Evolutionary conservation across 2,888 invertebrate species (phyloP).

Genomic region (Orthonychiurus folsomi): DNA sequence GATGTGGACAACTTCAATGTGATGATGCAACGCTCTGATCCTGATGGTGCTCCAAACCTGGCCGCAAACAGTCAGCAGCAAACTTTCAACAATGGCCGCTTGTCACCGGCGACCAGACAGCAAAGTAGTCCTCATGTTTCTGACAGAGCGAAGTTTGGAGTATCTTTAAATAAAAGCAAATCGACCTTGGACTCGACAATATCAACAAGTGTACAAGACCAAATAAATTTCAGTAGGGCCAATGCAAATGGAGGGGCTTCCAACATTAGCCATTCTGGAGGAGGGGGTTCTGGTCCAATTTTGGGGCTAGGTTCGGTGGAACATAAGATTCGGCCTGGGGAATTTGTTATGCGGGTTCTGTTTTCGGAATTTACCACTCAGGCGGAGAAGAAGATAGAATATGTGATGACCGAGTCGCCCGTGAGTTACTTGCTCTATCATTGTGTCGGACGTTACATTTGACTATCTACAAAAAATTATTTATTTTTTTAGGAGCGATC

Average conservation of each 20-base stretch:
- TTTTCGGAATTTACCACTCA: conserved; percentile 91
- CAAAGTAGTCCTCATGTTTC: neutral
- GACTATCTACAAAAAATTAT: neutral
- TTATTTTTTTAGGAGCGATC: conserved; percentile 65
- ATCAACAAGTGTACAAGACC: neutral
- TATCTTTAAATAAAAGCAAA: neutral
- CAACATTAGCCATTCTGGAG: neutral
- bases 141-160: too few relatives aligned
- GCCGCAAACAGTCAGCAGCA: neutral
- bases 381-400: conserved; percentile 91
- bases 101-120: neutral
- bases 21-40: conserved; percentile 30
- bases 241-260: neutral
- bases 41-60: conserved; percentile 33
- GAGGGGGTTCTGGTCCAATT: neutral
- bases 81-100: neutral
- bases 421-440: too few relatives aligned
- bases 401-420: conserved; percentile 81
- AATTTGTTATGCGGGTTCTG: conserved; percentile 89
- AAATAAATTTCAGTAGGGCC: neutral
- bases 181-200: neutral
- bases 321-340: conserved; percentile 61
- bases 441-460: too few relatives aligned
- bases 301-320: neutral
- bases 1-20: neutral